Base-by-base conservation (phyloP, 2,113 vertebrate species). In the Planiliza haematocheilus region DNA sequence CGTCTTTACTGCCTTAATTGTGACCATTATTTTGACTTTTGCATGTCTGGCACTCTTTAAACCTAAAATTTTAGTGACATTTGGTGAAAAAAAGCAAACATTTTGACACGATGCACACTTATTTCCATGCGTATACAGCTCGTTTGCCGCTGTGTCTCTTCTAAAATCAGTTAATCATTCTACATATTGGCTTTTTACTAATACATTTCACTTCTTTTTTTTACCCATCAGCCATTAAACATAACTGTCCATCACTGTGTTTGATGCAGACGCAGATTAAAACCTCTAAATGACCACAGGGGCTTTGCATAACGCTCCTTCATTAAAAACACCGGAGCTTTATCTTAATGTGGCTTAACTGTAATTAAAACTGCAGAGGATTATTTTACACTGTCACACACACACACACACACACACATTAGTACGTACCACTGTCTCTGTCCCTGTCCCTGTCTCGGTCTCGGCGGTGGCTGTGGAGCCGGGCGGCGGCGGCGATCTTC, bases 401-500 rank as follows among this genome's bases (percentile, higher is more conserved):
- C n/a, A n/a, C n/a, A n/a, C n/a, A 43, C 7, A 39, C 9, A 8
- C 52, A 20, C 43, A 10, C 1, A n/a, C n/a, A 20, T 7, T 1
- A 9, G 17, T 1, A 70, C 92, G 88, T 61, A 95, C 93, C 91
- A 1, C 89, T 91, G 86, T 93, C 94, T 83, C 95, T 86, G 53
- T 93, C 90, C 0, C 83, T 10, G 68, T 94, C 93, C 53, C 91
- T 88, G 74, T 94, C 94, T 18, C 95, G 86, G 61, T 94, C 93
- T 50, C 94, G 85, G 4, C 94, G 95, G 74, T 96, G 94, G 0
- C 94, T 87, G 0, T 96, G 95, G 70, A 96, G 93, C 14, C 94
- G 91, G 0, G 94, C 95, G 0, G 94, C 94, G 0, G 94, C 94
- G 0, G 95, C 95, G 1, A 96, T 97, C 91, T 96, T 96, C 94